Evolutionary conservation across 1,140 invertebrate species (phyloP).

Genomic region (Phortica variegata): DNA sequence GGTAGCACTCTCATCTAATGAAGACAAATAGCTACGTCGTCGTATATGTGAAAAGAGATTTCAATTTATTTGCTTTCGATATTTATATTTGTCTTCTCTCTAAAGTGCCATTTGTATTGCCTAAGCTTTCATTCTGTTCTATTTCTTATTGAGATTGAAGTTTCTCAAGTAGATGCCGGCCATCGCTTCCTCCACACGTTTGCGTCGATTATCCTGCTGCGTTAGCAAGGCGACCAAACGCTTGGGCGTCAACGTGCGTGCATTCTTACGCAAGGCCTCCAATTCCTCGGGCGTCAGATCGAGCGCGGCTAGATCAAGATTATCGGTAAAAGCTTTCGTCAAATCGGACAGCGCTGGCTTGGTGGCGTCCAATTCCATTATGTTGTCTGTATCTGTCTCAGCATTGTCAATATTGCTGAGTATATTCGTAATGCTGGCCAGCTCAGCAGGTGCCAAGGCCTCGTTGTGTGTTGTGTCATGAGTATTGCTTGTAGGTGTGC

Average conservation of each 20-base stretch:
- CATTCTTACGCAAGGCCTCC: slow-evolving; percentile 30
- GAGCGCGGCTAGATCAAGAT: slow-evolving; percentile 21
- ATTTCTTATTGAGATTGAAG: slow-evolving; percentile 39
- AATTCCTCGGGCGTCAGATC: too few relatives aligned
- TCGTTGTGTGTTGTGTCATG: too few relatives aligned
- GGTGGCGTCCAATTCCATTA: not conserved
- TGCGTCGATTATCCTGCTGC: slow-evolving; percentile 33
- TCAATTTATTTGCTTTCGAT: slow-evolving; percentile 36
- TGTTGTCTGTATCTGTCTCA: slow-evolving; percentile 8
- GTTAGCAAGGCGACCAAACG: slow-evolving; percentile 23
- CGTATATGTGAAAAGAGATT: slow-evolving; percentile 12
- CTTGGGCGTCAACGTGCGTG: slow-evolving; percentile 27
- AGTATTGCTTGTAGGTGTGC: too few relatives aligned
- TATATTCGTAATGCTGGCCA: too few relatives aligned
- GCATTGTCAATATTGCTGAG: not conserved
- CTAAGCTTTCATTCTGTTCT: not conserved
- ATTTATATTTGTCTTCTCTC: slow-evolving; percentile 10
- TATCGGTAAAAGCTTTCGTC: slow-evolving; percentile 1
- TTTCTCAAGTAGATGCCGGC: slow-evolving; percentile 39
- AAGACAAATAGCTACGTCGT: slow-evolving; percentile 41
- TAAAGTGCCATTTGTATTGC: too few relatives aligned
- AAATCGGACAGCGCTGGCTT: not conserved
- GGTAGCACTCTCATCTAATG: slow-evolving; percentile 20
- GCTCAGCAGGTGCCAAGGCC: too few relatives aligned
- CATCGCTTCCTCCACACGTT: slow-evolving; percentile 35